Conservation (phyloP, 2,113 vertebrate genomes). For the Mormyrus lacerda region DNA sequence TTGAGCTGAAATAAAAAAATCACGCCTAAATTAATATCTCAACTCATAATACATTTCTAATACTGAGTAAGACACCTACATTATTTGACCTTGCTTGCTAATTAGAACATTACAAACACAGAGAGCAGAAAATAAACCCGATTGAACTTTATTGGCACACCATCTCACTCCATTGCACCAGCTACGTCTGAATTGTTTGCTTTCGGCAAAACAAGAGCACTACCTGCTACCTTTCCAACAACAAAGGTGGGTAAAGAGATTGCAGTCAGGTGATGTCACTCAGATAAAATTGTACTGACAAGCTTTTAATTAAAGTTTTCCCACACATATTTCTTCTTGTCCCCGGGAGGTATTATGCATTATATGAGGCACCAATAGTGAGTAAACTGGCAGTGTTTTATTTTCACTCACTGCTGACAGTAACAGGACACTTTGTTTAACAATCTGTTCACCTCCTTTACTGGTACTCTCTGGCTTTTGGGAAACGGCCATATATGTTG, state of each 20-base stretch:
- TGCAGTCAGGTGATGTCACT: slow-evolving; percentile 75
- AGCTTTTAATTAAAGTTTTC: slow-evolving; percentile 96
- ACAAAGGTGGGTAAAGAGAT: slow-evolving; percentile 65
- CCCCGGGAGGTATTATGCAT: slow-evolving; percentile 71
- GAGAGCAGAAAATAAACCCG: slow-evolving; percentile 55
- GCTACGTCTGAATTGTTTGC: slow-evolving; percentile 65
- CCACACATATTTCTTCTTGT: slow-evolving; percentile 69
- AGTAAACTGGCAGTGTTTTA: slow-evolving; percentile 68
- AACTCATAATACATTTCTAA: slow-evolving; percentile 4
- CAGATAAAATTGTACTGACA: slow-evolving; percentile 80
- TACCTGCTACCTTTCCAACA: slow-evolving; percentile 62
- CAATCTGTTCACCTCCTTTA: slow-evolving; percentile 68
- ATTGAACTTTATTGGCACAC: slow-evolving; percentile 48
- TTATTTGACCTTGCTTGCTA: slow-evolving; percentile 39
- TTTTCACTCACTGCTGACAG: slow-evolving; percentile 73
- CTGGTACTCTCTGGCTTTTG: slow-evolving; percentile 51
- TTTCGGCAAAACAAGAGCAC: slow-evolving; percentile 66
- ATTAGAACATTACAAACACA: slow-evolving; percentile 59
- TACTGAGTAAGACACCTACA: slow-evolving; percentile 17
- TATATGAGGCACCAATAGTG: slow-evolving; percentile 65
- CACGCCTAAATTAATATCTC: slow-evolving; percentile 8
- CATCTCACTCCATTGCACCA: slow-evolving; percentile 46
- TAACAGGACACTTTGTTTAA: slow-evolving; percentile 70
- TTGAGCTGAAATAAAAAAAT: background rate
- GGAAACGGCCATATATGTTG: slow-evolving; percentile 49